phyloP scores from a whole-genome alignment of 2,797 vertebrate genomes.

The Poeciliopsis presidionis region DNA sequence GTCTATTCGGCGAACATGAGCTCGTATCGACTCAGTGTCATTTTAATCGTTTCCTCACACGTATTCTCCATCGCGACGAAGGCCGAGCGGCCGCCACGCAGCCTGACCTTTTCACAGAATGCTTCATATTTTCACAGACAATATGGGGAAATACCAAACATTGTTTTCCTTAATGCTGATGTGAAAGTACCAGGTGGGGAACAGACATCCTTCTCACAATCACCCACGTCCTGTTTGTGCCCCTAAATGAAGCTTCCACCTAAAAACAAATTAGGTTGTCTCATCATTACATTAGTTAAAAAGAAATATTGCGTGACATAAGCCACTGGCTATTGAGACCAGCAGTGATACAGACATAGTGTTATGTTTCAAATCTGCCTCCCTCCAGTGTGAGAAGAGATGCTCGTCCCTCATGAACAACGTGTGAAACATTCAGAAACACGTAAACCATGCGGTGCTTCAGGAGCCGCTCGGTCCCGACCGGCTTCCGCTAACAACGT shows the following conservation, averaged over 20 bases:
- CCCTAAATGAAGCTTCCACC: conserved; percentile 4
- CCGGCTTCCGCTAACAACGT: conserved; percentile 19
- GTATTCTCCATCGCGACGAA: background rate
- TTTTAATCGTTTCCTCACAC: conserved; percentile 8
- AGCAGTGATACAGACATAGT: conserved; percentile 11
- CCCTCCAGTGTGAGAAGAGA: conserved; percentile 52
- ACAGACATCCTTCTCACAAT: conserved; percentile 44
- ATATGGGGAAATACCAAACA: conserved; percentile 58
- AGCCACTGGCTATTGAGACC: background rate
- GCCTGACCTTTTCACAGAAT: conserved; percentile 23
- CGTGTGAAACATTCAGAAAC: conserved; percentile 54
- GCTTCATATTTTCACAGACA: conserved; percentile 42
- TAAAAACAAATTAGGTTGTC: conserved; percentile 14
- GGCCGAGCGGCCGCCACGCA: conserved; percentile 13
- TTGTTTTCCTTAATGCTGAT: conserved; percentile 37
- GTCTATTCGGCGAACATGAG: background rate
- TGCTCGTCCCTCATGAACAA: conserved; percentile 35
- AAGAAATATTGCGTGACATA: background rate
- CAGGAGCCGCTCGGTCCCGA: conserved; percentile 26
- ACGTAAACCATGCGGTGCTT: conserved; percentile 70
- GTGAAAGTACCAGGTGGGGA: conserved; percentile 28
- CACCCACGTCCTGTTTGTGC: conserved; percentile 37
- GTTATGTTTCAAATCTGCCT: conserved; percentile 45
- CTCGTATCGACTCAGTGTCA: background rate
- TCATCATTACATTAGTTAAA: conserved; percentile 6